These are phyloP conservation scores for Enteromius treurensis DNA, from an alignment of 2,797 vertebrate genomes.

Conservation along the genomic window DNA sequence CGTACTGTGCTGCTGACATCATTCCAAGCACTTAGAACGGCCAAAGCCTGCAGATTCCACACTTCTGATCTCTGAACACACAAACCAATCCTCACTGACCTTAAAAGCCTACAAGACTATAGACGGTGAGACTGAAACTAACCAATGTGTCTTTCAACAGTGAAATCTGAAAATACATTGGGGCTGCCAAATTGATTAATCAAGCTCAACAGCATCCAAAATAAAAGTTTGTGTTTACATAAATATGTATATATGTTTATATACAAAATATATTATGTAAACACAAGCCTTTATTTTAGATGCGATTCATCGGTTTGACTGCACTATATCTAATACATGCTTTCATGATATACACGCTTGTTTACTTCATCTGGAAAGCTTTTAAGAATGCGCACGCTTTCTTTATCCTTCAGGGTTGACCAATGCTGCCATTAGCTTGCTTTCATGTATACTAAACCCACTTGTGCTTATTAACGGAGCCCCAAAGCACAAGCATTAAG, in stretches of 20 bases:
- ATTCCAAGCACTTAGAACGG: slow-evolving; percentile 22
- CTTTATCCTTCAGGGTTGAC: slow-evolving; percentile 6
- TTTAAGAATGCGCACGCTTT: not conserved
- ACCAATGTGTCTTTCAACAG: not conserved
- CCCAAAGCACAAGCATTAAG: slow-evolving; percentile 22
- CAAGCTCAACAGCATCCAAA: too few relatives aligned
- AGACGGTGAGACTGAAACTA: slow-evolving; percentile 1
- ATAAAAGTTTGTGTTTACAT: too few relatives aligned
- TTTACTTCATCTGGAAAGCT: not conserved
- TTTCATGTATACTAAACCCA: slow-evolving; percentile 46
- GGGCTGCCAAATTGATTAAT: not conserved
- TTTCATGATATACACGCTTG: not conserved
- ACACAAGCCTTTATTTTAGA: not conserved
- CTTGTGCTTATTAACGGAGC: slow-evolving; percentile 28
- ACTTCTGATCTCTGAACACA: slow-evolving; percentile 23
- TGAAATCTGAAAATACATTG: not conserved
- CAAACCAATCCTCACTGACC: slow-evolving; percentile 11
- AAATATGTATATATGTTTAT: too few relatives aligned
- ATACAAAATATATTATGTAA: not conserved
- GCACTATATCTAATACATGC: not conserved
- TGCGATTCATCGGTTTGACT: not conserved
- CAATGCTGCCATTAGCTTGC: slow-evolving; percentile 34
- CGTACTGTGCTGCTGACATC: slow-evolving; percentile 31
- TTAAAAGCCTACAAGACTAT: slow-evolving; percentile 16
- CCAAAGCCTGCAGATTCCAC: slow-evolving; percentile 31